A percentile compares a stretch with the other conserved stretches of the same genome.
Evolutionary conservation across 2,888 invertebrate species (phyloP).

Genomic region (Galeruca laticollis): DNA sequence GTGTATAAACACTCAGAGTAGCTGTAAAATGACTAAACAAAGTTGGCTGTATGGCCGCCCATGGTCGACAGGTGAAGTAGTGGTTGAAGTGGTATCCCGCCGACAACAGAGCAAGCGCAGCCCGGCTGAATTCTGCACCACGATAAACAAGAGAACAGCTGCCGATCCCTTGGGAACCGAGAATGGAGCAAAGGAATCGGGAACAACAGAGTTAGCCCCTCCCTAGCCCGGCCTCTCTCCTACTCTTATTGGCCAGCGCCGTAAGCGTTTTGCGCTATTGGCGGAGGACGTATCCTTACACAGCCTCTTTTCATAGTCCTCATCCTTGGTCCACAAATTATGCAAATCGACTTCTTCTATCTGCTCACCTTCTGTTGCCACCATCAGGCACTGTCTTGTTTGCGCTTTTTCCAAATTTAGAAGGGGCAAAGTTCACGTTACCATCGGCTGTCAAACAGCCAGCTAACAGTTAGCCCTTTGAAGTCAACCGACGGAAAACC

Average conservation of each 20-base stretch:
- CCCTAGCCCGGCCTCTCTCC: slow-evolving; percentile 40
- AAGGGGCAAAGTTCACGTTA: slow-evolving; percentile 60
- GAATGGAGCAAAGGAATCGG: slow-evolving; percentile 41
- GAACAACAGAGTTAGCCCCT: slow-evolving; percentile 37
- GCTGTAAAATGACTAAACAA: slow-evolving; percentile 47
- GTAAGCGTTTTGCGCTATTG: slow-evolving; percentile 47
- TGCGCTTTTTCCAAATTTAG: slow-evolving; percentile 63
- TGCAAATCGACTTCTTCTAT: slow-evolving; percentile 60
- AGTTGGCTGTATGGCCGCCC: slow-evolving; percentile 53
- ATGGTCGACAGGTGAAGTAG: slow-evolving; percentile 61
- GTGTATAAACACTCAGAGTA: slow-evolving; percentile 43
- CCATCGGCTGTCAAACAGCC: slow-evolving; percentile 51
- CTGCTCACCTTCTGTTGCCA: slow-evolving; percentile 62
- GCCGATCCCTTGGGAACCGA: slow-evolving; percentile 54
- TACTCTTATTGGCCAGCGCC: slow-evolving; percentile 50
- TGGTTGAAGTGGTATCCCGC: slow-evolving; percentile 61
- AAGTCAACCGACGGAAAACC: slow-evolving; percentile 47
- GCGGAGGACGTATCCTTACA: slow-evolving; percentile 41
- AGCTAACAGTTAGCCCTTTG: slow-evolving; percentile 52
- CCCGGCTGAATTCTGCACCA: slow-evolving; percentile 41
- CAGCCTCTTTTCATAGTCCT: slow-evolving; percentile 57
- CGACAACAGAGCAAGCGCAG: slow-evolving; percentile 55
- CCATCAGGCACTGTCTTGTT: slow-evolving; percentile 57
- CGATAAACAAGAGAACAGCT: slow-evolving; percentile 51
- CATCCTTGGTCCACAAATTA: slow-evolving; percentile 60